These are phyloP conservation scores for Linnaemya tessellans DNA, from an alignment of 2,888 invertebrate genomes.

Conservation along the genomic window DNA sequence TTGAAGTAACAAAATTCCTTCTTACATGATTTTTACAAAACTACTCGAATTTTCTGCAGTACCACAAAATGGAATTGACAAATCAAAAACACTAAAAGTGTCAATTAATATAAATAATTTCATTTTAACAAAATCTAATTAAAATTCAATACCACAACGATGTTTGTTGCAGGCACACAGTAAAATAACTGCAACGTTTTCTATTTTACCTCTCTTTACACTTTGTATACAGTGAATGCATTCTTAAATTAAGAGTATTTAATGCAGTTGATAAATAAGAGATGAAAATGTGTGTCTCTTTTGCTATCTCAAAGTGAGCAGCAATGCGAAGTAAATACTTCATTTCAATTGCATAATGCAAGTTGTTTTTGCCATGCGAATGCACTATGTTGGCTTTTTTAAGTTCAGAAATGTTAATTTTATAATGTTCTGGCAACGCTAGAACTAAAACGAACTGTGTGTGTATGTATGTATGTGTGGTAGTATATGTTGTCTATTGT, in stretches of 20 bases:
- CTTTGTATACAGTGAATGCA: background rate
- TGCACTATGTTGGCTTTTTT: background rate
- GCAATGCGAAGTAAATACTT: background rate
- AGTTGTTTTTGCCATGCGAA: background rate
- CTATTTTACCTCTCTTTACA: background rate
- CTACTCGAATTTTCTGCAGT: too few species aligned
- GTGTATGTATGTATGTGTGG: too few species aligned
- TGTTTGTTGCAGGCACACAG: too few species aligned
- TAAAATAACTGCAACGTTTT: background rate
- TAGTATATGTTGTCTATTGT: too few species aligned
- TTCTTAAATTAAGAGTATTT: background rate
- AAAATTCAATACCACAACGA: too few species aligned
- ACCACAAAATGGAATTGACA: too few species aligned
- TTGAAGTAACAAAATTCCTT: too few species aligned
- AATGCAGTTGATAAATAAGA: background rate
- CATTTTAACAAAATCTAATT: too few species aligned
- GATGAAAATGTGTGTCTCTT: background rate
- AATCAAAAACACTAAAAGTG: too few species aligned
- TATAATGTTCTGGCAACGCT: background rate
- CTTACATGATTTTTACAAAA: too few species aligned
- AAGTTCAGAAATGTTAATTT: background rate
- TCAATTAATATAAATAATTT: too few species aligned
- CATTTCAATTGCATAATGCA: background rate
- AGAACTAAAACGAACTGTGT: background rate
- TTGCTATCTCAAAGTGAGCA: background rate